Evolutionary conservation across 2,113 vertebrate genomes (phyloP).

Genomic region (Clinocottus analis): DNA sequence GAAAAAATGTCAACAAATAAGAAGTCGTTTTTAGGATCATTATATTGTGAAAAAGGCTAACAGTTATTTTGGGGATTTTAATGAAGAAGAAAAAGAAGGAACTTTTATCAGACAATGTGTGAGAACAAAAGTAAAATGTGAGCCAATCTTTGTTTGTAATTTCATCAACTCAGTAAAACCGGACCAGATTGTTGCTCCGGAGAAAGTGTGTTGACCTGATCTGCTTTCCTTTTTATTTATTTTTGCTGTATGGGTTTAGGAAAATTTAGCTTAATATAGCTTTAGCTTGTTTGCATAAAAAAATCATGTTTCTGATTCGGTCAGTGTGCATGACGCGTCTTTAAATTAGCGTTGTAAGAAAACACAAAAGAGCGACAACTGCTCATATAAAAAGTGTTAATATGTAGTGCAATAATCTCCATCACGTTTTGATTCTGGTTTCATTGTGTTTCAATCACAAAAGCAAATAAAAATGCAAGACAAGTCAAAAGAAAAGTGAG

Average conservation of each 20-base stretch:
- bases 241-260: neutral
- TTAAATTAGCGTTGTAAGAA: constrained; percentile 7
- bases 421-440: constrained; percentile 16
- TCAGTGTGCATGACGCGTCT: constrained; percentile 1
- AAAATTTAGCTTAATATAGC: neutral
- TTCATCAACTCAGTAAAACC: constrained; percentile 18
- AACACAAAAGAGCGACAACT: neutral
- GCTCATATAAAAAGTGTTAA: constrained; percentile 6
- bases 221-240: neutral
- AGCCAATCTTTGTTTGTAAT: constrained; percentile 21
- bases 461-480: constrained; percentile 46
- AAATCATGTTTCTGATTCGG: neutral
- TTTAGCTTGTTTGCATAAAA: too few relatives aligned
- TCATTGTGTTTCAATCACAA: constrained; percentile 32
- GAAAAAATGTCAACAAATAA: neutral
- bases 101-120: neutral
- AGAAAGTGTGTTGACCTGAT: constrained; percentile 5
- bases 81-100: neutral
- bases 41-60: neutral
- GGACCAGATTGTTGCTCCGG: constrained; percentile 9
- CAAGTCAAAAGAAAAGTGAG: constrained; percentile 74
- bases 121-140: neutral
- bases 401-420: constrained; percentile 15
- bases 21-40: neutral
- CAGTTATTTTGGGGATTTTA: neutral